phyloP scores from a whole-genome alignment of 92 coral and sea anemone genomes.

The Bergia puertoricense region DNA sequence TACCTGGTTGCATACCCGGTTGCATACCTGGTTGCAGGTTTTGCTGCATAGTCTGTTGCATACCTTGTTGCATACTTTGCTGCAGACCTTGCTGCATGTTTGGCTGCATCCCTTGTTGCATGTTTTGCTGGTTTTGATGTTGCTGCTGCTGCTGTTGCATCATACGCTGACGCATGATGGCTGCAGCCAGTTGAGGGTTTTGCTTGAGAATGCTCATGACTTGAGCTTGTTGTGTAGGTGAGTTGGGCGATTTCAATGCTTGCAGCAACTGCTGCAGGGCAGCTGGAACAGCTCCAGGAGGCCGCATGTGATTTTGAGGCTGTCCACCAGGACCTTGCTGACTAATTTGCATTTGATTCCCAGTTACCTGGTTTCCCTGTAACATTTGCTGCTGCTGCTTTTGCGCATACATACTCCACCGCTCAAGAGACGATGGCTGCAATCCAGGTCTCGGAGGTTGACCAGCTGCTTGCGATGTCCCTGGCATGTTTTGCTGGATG shows the following conservation, averaged over 20 bases:
- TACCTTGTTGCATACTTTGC: conserved; percentile 64
- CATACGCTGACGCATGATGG: conserved; percentile 81
- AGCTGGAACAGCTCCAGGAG: conserved; percentile 50
- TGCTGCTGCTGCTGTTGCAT: conserved; percentile 62
- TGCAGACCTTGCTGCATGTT: conserved; percentile 61
- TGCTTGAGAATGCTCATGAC: conserved; percentile 86
- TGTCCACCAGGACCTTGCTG: conserved; percentile 59
- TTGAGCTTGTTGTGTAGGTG: conserved; percentile 82
- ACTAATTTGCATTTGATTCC: conserved; percentile 52
- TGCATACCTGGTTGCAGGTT: conserved; percentile 53
- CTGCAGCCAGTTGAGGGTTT: conserved; percentile 86
- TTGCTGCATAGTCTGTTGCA: conserved; percentile 75
- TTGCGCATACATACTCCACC: conserved; percentile 42
- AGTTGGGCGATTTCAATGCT: conserved; percentile 65
- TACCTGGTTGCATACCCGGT: conserved; percentile 47
- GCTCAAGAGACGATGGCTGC: conserved; percentile 36
- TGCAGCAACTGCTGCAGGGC: conserved; percentile 78
- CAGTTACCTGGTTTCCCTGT: conserved; percentile 60
- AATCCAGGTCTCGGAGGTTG: conserved; percentile 56
- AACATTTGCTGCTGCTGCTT: conserved; percentile 49
- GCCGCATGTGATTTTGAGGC: conserved; percentile 59
- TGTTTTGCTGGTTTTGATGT: conserved; percentile 66
- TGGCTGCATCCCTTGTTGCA: conserved; percentile 77
- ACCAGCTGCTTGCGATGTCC: conserved; percentile 52
- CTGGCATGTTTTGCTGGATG: conserved; percentile 65